Percentiles rank a stretch among this genome's conserved stretches.
These are phyloP conservation scores for Apamea monoglypha DNA, from an alignment of 2,888 invertebrate genomes.

Conservation along the genomic window DNA sequence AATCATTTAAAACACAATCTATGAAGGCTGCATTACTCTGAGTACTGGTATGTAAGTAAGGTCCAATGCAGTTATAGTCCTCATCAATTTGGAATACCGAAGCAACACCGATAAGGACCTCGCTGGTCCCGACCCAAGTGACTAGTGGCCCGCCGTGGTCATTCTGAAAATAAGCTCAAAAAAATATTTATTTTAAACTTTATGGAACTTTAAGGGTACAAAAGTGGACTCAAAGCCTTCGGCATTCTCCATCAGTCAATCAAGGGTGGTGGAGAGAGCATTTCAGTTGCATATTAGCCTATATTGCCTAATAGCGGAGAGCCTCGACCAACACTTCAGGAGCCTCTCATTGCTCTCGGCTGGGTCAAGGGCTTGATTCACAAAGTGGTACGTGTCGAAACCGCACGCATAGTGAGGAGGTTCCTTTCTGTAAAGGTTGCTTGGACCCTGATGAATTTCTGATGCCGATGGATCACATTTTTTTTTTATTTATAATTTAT, in stretches of 20 bases:
- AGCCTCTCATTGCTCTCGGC: no score
- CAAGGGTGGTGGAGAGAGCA: background rate
- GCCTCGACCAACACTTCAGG: background rate
- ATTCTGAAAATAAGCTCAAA: slow-evolving; percentile 67
- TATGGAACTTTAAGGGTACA: no score
- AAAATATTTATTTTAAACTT: background rate
- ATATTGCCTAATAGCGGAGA: background rate
- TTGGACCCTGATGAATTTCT: no score
- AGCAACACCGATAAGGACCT: slow-evolving; percentile 77
- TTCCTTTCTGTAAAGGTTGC: no score
- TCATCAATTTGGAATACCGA: slow-evolving; percentile 74
- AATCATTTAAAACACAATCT: slow-evolving; percentile 16
- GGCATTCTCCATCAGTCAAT: background rate
- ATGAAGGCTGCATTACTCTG: slow-evolving; percentile 23
- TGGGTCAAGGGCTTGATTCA: no score
- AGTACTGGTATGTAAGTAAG: slow-evolving; percentile 36
- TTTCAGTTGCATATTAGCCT: background rate
- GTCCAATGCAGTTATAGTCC: slow-evolving; percentile 68
- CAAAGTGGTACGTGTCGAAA: no score
- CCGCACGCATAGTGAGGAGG: no score
- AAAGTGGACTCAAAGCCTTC: background rate
- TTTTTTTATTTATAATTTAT: no score
- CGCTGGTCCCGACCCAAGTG: slow-evolving; percentile 71
- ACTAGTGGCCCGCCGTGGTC: slow-evolving; percentile 81
- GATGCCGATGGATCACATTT: no score